Percentiles rank a stretch among this genome's conserved stretches.
phyloP scores from a whole-genome alignment of 2,113 vertebrate species.

The Phyllostomus hastatus region DNA sequence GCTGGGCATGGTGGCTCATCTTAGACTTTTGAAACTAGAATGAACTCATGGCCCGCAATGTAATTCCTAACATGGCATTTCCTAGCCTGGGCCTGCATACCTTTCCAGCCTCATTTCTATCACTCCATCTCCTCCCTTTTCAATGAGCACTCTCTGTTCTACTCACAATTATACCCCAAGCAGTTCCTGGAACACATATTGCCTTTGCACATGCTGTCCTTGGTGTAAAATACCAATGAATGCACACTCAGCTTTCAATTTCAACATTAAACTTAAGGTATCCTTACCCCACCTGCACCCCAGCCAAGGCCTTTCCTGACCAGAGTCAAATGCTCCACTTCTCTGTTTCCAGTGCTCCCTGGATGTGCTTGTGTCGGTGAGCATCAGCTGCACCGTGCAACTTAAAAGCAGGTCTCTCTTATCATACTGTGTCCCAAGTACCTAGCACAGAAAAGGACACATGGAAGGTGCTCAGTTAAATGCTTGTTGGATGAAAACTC shows the following conservation, averaged over 20 bases:
- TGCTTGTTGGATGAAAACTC: background rate
- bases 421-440: background rate
- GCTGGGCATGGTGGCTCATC: background rate
- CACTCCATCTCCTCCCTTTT: background rate
- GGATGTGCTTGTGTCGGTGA: background rate
- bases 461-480: background rate
- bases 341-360: background rate
- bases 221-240: background rate
- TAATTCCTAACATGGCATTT: background rate
- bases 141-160: background rate
- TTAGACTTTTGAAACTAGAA: background rate
- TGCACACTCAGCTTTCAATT: background rate
- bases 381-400: background rate
- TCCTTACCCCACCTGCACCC: too few relatives aligned
- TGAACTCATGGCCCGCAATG: background rate
- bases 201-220: background rate
- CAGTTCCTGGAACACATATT: background rate
- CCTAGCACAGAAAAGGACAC: background rate
- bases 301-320: background rate
- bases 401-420: background rate
- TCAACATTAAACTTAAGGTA: background rate
- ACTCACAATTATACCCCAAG: background rate
- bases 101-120: background rate
- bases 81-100: background rate
- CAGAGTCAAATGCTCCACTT: background rate